phyloP scores from a whole-genome alignment of 2,113 vertebrate species.

The Thalassarche chlororhynchos region DNA sequence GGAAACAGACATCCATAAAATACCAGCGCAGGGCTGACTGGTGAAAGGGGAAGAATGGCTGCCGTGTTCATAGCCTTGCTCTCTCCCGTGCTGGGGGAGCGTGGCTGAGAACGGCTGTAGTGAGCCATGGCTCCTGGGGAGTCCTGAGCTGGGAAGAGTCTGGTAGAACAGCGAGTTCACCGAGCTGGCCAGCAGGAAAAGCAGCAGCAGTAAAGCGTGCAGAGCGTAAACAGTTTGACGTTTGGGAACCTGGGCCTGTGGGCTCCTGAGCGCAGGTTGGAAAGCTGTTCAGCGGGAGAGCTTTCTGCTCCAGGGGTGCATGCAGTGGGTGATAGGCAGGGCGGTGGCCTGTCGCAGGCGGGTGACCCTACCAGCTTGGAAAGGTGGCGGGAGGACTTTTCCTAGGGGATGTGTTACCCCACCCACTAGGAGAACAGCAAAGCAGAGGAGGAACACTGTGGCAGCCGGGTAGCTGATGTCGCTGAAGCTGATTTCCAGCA shows the following conservation, averaged over 20 bases:
- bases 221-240: fast-evolving
- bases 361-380: background rate
- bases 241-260: background rate
- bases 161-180: background rate
- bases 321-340: fast-evolving
- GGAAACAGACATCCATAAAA: background rate
- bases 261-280: background rate
- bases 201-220: background rate
- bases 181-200: background rate
- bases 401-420: background rate
- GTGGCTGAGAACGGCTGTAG: background rate
- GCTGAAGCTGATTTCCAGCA: constrained; percentile 76
- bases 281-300: background rate
- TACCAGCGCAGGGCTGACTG: too few relatives aligned
- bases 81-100: background rate
- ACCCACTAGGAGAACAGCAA: constrained; percentile 66
- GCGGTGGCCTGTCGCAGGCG: too few relatives aligned
- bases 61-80: background rate
- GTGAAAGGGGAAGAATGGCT: background rate
- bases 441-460: constrained; percentile 34
- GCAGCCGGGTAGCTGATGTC: constrained; percentile 52
- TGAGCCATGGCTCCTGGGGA: fast-evolving
- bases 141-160: background rate
- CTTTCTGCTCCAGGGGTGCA: fast-evolving
- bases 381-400: background rate